Evolutionary conservation across 2,113 vertebrate genomes (phyloP).

Genomic region (Chlamydotis undulata): DNA sequence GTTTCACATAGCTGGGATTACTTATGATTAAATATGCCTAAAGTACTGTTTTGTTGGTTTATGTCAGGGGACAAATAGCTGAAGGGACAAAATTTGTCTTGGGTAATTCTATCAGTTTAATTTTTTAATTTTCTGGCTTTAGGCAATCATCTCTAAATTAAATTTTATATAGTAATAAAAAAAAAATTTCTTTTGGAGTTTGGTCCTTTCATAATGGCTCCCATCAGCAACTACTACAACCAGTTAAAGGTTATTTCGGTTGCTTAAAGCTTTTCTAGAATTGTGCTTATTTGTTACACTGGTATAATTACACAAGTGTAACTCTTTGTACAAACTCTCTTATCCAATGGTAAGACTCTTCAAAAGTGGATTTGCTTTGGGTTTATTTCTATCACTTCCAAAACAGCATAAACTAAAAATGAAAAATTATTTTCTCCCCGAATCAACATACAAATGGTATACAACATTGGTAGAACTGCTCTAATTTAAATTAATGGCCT

Average conservation of each 20-base stretch:
- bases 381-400: not conserved
- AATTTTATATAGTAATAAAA: not conserved
- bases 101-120: not conserved
- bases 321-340: not conserved
- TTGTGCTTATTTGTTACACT: not conserved
- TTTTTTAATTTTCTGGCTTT: not conserved
- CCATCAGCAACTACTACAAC: not conserved
- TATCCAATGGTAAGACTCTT: not conserved
- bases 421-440: not conserved
- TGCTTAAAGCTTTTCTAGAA: not conserved
- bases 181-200: not conserved
- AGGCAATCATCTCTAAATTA: not conserved
- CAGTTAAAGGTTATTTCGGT: not conserved
- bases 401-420: not conserved
- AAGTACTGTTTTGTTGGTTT: not conserved
- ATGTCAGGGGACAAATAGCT: not conserved
- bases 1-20: not conserved
- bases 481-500: not conserved
- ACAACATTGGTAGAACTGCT: not conserved
- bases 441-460: not conserved
- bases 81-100: not conserved
- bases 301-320: not conserved
- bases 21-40: not conserved
- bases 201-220: not conserved
- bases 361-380: not conserved